Percentiles rank a stretch among this genome's conserved stretches.
Evolutionary conservation across 2,113 vertebrate genomes (phyloP).

Genomic region (Heterotis niloticus): DNA sequence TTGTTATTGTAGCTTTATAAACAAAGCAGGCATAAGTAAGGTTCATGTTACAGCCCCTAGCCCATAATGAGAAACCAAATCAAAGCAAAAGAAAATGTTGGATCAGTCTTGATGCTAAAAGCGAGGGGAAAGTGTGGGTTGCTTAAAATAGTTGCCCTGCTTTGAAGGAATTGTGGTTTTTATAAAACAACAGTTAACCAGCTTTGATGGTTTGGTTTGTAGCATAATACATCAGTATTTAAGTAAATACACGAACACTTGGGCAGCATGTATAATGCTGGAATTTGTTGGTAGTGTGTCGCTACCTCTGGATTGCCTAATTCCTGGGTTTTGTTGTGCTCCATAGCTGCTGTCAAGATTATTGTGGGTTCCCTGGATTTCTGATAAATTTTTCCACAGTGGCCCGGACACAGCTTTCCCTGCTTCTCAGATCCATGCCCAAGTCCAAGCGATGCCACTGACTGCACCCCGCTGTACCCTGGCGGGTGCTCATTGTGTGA

Average conservation of each 20-base stretch:
- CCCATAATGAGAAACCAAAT: constrained; percentile 67
- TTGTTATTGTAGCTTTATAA: background rate
- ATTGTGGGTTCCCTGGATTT: too few species aligned
- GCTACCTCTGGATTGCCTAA: background rate
- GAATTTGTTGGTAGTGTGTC: background rate
- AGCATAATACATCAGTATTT: constrained; percentile 44
- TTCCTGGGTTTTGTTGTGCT: background rate
- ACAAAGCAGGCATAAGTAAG: constrained; percentile 50
- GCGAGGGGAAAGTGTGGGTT: constrained; percentile 62
- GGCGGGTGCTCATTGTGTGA: background rate
- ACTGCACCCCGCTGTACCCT: too few species aligned
- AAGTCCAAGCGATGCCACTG: too few species aligned
- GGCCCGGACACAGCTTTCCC: too few species aligned
- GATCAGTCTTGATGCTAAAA: constrained; percentile 57
- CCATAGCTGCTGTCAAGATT: background rate
- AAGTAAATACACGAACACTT: constrained; percentile 36
- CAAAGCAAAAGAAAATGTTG: constrained; percentile 58
- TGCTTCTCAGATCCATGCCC: too few species aligned
- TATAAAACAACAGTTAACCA: constrained; percentile 46
- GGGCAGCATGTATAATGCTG: background rate
- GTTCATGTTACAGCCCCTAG: constrained; percentile 65
- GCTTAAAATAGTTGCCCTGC: constrained; percentile 53
- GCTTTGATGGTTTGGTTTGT: constrained; percentile 54
- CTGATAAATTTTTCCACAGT: too few species aligned
- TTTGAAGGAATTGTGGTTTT: constrained; percentile 36